Conservation (phyloP, 2,797 vertebrate genomes). For the Spatula versicolor region DNA sequence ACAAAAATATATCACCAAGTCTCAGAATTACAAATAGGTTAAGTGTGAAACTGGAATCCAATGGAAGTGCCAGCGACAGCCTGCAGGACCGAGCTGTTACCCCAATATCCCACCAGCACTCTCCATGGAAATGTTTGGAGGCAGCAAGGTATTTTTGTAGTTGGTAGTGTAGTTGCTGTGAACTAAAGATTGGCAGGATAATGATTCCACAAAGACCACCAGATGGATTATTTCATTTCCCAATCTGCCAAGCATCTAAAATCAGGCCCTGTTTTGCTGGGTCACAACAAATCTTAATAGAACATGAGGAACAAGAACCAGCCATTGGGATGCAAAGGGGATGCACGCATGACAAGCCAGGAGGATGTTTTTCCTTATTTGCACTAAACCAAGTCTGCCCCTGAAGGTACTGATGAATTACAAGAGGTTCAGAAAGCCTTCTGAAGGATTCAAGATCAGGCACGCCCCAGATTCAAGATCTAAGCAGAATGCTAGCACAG, state of each 20-base stretch:
- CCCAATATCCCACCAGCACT: neutral
- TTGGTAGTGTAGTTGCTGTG: neutral
- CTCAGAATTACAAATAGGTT: neutral
- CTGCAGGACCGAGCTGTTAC: neutral
- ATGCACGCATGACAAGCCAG: fast-evolving
- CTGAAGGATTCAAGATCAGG: neutral
- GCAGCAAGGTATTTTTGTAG: neutral
- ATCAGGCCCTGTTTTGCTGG: fast-evolving
- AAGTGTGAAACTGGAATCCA: neutral
- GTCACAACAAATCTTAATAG: neutral
- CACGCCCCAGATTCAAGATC: neutral
- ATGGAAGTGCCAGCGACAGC: neutral
- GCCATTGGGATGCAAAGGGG: neutral
- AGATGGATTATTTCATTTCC: neutral
- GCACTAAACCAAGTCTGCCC: neutral
- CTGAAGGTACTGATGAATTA: neutral
- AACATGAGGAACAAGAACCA: neutral
- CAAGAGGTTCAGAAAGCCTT: neutral
- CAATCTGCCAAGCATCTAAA: neutral
- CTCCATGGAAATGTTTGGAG: neutral
- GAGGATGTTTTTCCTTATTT: neutral
- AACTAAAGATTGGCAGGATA: neutral
- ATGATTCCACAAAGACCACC: neutral
- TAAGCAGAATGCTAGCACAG: neutral
- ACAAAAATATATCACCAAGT: neutral